Evolutionary conservation across 2,888 invertebrate genomes (phyloP).

Genomic region (Ariolimax columbianus): DNA sequence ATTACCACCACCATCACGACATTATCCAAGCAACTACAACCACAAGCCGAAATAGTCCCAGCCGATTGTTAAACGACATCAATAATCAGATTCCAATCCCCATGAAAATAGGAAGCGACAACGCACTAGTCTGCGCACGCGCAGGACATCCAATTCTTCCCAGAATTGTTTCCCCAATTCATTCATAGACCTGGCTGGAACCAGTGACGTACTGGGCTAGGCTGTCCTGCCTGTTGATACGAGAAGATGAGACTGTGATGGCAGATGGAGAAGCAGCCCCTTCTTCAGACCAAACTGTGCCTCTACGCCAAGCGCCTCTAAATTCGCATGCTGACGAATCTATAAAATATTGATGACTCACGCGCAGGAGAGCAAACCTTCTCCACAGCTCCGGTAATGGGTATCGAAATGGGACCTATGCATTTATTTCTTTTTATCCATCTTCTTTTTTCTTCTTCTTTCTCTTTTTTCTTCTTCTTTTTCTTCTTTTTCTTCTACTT

Average conservation of each 20-base stretch:
- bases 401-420: not conserved
- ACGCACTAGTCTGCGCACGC: not conserved
- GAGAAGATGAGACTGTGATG: not conserved
- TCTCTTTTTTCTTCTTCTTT: no score
- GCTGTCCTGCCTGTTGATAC: not conserved
- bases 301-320: not conserved
- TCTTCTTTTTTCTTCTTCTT: no score
- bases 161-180: not conserved
- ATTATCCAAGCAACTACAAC: not conserved
- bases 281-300: not conserved
- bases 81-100: not conserved
- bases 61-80: not conserved
- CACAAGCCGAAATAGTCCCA: not conserved
- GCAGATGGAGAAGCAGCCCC: not conserved
- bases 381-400: not conserved
- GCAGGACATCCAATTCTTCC: not conserved
- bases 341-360: not conserved
- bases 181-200: not conserved
- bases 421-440: no score
- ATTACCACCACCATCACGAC: not conserved
- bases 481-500: no score
- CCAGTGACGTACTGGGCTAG: not conserved
- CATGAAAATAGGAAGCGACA: not conserved
- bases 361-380: not conserved
- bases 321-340: not conserved